Evolutionary conservation across 35 echinoderm and acorn worm species (phyloP).

Genomic region (Apostichopus japonicus): DNA sequence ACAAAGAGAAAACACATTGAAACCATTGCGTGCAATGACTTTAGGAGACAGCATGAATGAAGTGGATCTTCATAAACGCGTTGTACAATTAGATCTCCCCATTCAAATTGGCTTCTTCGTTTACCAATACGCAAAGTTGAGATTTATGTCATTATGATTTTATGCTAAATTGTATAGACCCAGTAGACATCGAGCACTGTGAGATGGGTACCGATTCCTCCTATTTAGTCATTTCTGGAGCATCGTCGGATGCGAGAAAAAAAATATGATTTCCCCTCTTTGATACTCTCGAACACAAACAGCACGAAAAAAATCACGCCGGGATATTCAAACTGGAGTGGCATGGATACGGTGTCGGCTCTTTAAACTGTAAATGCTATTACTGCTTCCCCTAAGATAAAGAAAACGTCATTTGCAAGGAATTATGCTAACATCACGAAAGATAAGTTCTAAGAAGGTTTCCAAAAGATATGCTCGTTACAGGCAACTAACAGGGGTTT

Average conservation of each 20-base stretch:
- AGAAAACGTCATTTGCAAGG: slow-evolving; percentile 60
- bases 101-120: slow-evolving; percentile 7
- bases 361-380: slow-evolving; percentile 50
- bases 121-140: not conserved
- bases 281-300: slow-evolving; percentile 37
- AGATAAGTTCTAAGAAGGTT: too few species aligned
- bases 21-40: not conserved
- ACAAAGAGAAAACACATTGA: not conserved
- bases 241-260: slow-evolving; percentile 53
- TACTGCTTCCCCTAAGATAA: slow-evolving; percentile 55
- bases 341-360: slow-evolving; percentile 50
- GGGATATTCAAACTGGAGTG: slow-evolving; percentile 71
- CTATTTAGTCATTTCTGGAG: slow-evolving; percentile 68
- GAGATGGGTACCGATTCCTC: slow-evolving; percentile 79
- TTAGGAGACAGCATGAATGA: not conserved
- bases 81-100: not conserved
- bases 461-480: too few species aligned
- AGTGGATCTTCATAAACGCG: not conserved
- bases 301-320: slow-evolving; percentile 60
- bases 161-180: not conserved
- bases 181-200: slow-evolving; percentile 3
- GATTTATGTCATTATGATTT: slow-evolving; percentile 26
- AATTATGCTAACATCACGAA: too few species aligned
- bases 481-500: slow-evolving; percentile 19
- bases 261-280: slow-evolving; percentile 50